Evolutionary conservation across 2,797 vertebrate species (phyloP).

Genomic region (Taeniopygia guttata): DNA sequence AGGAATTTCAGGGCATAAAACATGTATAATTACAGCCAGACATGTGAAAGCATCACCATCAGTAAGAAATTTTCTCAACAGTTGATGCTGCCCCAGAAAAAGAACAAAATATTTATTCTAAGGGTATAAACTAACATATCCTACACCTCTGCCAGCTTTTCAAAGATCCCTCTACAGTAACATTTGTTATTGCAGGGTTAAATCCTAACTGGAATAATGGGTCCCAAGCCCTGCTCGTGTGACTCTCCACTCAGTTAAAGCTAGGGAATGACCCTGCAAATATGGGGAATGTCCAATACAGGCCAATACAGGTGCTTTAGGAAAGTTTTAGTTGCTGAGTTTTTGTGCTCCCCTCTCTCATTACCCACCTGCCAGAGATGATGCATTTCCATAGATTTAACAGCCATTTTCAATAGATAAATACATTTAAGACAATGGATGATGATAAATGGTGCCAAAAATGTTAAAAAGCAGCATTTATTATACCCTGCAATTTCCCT

Average conservation of each 20-base stretch:
- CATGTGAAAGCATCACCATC: background rate
- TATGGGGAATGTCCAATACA: background rate
- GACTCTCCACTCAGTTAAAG: background rate
- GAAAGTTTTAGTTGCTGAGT: background rate
- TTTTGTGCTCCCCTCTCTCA: background rate
- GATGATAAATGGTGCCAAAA: background rate
- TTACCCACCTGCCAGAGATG: background rate
- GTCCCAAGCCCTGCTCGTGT: background rate
- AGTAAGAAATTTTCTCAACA: background rate
- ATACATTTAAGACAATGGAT: background rate
- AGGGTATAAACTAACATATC: background rate
- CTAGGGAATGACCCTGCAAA: background rate
- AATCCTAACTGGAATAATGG: background rate
- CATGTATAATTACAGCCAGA: background rate
- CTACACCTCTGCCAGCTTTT: background rate
- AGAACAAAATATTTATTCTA: background rate
- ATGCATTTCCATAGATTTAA: background rate
- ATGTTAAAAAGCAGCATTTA: background rate
- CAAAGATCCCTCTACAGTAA: background rate
- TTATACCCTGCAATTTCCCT: background rate
- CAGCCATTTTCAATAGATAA: background rate
- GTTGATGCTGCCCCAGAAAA: background rate
- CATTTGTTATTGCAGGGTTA: background rate
- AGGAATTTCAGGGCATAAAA: background rate
- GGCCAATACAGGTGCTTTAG: background rate